Conservation (phyloP, 2,797 vertebrate species). For the Rhinogobio ventralis region DNA sequence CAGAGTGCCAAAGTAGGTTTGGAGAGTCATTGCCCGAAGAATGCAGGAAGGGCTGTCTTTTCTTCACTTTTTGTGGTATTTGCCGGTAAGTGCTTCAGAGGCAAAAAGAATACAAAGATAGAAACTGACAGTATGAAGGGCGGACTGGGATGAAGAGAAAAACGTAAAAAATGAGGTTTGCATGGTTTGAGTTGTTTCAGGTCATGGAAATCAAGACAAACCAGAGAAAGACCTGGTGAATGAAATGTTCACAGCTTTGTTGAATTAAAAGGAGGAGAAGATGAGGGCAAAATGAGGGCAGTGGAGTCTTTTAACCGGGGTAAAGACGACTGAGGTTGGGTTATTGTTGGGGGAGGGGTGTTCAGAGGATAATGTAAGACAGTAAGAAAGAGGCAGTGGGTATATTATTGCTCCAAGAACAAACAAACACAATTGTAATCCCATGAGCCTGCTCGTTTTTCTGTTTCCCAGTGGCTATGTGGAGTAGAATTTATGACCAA, state of each 20-base stretch:
- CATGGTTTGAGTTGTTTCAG: slow-evolving; percentile 20
- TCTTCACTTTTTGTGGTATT: slow-evolving; percentile 69
- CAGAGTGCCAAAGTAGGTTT: slow-evolving; percentile 78
- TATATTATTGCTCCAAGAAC: slow-evolving; percentile 69
- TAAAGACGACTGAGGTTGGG: slow-evolving; percentile 46
- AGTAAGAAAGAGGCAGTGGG: slow-evolving; percentile 57
- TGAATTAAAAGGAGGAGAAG: background rate
- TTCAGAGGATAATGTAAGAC: slow-evolving; percentile 55
- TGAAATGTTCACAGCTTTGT: slow-evolving; percentile 41
- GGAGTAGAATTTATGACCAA: slow-evolving; percentile 70
- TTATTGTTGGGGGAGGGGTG: slow-evolving; percentile 45
- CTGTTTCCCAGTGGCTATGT: slow-evolving; percentile 67
- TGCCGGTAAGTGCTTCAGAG: slow-evolving; percentile 73
- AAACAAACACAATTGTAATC: slow-evolving; percentile 72
- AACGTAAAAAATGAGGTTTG: slow-evolving; percentile 46
- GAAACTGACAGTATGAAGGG: slow-evolving; percentile 51
- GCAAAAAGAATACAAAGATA: slow-evolving; percentile 54
- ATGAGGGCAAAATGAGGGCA: slow-evolving; percentile 13
- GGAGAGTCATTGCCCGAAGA: slow-evolving; percentile 74
- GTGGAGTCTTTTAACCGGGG: slow-evolving; percentile 24
- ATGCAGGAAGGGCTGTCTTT: slow-evolving; percentile 68
- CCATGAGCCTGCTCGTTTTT: slow-evolving; percentile 56
- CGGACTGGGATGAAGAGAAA: slow-evolving; percentile 59
- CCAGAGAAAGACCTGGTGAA: slow-evolving; percentile 18
- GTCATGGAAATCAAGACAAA: slow-evolving; percentile 13